A percentile compares a stretch with the other conserved stretches of the same genome.
phyloP scores from a whole-genome alignment of 2,797 vertebrate species.

The Artibeus lituratus region DNA sequence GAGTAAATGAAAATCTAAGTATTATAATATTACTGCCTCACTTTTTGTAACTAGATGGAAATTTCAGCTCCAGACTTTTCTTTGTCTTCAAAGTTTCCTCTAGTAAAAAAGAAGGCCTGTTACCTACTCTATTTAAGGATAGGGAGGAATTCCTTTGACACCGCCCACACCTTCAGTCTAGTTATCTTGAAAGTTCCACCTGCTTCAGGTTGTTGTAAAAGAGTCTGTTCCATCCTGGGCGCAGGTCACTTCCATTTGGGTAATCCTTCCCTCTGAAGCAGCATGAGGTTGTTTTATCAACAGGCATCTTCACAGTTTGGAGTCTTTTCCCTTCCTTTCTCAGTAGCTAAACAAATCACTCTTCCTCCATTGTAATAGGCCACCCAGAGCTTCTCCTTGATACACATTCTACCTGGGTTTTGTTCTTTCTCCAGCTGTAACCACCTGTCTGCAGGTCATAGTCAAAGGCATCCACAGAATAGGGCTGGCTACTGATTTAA shows the following conservation, averaged over 20 bases:
- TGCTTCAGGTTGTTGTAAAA: conserved; percentile 85
- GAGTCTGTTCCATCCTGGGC: conserved; percentile 84
- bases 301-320: conserved; percentile 90
- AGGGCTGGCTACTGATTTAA: conserved; percentile 93
- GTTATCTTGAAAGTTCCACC: conserved; percentile 91
- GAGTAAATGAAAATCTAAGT: conserved; percentile 8
- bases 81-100: conserved; percentile 26
- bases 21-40: conserved; percentile 10
- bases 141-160: conserved; percentile 84
- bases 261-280: conserved; percentile 93
- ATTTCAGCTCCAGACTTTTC: conserved; percentile 24
- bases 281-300: conserved; percentile 91
- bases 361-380: conserved; percentile 92
- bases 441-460: conserved; percentile 88
- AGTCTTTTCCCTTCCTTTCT: conserved; percentile 92
- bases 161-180: conserved; percentile 74
- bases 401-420: conserved; percentile 93
- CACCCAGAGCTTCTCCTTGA: conserved; percentile 93
- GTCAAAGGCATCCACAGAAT: conserved; percentile 91
- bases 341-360: conserved; percentile 91
- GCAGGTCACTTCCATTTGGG: conserved; percentile 92
- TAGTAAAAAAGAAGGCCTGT: not conserved
- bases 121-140: conserved; percentile 80
- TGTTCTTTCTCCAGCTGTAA: conserved; percentile 90
- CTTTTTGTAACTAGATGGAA: conserved; percentile 30